These are phyloP conservation scores for Glaucidium brasilianum DNA, from an alignment of 2,113 vertebrate genomes.

Conservation along the genomic window DNA sequence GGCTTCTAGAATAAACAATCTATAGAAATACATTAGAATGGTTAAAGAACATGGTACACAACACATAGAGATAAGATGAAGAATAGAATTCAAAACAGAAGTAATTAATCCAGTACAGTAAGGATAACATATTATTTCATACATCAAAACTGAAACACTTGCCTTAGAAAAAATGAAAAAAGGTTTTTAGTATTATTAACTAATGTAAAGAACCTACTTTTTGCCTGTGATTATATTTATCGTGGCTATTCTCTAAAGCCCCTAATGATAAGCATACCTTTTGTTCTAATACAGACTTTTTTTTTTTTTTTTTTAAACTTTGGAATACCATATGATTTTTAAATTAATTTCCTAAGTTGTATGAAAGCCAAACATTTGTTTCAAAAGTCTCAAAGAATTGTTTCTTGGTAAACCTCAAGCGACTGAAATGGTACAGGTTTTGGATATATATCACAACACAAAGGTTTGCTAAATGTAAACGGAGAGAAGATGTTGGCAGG, in stretches of 20 bases:
- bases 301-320: not conserved
- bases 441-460: not conserved
- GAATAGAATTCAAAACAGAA: not conserved
- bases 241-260: not conserved
- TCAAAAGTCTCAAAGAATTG: not conserved
- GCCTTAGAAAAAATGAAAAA: not conserved
- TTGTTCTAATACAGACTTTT: not conserved
- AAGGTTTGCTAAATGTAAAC: not conserved
- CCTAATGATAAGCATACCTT: not conserved
- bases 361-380: not conserved
- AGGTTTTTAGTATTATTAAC: not conserved
- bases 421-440: not conserved
- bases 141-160: not conserved
- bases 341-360: not conserved
- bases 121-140: not conserved
- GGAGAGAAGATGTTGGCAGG: not conserved
- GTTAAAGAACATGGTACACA: not conserved
- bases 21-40: not conserved
- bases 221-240: not conserved
- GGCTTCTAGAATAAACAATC: not conserved
- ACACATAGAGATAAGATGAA: not conserved
- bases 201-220: not conserved
- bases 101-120: not conserved
- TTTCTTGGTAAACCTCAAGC: not conserved
- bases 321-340: not conserved